Percentiles rank a stretch among this genome's conserved stretches.
phyloP scores from a whole-genome alignment of 2,888 invertebrate species.

The Horisme vitalbata region DNA sequence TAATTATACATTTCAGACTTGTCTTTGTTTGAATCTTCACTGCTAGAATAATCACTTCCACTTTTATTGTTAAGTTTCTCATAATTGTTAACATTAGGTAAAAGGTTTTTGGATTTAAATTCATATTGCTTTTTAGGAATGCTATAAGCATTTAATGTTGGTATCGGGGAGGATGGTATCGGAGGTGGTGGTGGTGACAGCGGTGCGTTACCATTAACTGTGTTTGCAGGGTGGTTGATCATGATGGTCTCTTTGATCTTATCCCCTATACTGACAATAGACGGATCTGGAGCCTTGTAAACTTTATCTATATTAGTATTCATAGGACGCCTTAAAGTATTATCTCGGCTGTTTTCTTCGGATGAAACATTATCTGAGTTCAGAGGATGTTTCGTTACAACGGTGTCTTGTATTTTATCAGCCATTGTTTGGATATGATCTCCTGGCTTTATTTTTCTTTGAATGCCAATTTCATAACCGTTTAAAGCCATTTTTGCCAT shows the following conservation, averaged over 20 bases:
- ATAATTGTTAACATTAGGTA: conserved; percentile 42
- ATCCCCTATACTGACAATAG: conserved; percentile 56
- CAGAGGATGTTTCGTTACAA: conserved; percentile 76
- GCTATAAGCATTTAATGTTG: conserved; percentile 58
- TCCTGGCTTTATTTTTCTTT: conserved; percentile 78
- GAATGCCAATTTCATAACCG: conserved; percentile 79
- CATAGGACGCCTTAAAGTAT: conserved; percentile 53
- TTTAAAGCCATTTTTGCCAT: conserved; percentile 81
- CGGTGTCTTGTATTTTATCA: conserved; percentile 79
- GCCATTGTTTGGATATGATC: conserved; percentile 80
- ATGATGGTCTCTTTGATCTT: conserved; percentile 66
- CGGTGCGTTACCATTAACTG: conserved; percentile 48
- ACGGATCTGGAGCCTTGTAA: conserved; percentile 57
- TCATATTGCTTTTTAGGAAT: conserved; percentile 54
- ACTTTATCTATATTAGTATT: conserved; percentile 59
- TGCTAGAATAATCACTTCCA: conserved; percentile 54
- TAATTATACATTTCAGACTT: conserved; percentile 54
- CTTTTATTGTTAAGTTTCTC: conserved; percentile 51
- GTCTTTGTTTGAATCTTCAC: conserved; percentile 59
- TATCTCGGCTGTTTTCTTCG: conserved; percentile 61
- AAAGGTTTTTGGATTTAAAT: conserved; percentile 44
- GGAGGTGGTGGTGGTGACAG: conserved; percentile 57
- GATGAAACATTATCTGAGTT: conserved; percentile 63
- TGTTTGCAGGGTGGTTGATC: conserved; percentile 53
- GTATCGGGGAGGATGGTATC: conserved; percentile 67